Base-by-base conservation (phyloP, 2,888 invertebrate genomes). In the Empis stercorea region DNA sequence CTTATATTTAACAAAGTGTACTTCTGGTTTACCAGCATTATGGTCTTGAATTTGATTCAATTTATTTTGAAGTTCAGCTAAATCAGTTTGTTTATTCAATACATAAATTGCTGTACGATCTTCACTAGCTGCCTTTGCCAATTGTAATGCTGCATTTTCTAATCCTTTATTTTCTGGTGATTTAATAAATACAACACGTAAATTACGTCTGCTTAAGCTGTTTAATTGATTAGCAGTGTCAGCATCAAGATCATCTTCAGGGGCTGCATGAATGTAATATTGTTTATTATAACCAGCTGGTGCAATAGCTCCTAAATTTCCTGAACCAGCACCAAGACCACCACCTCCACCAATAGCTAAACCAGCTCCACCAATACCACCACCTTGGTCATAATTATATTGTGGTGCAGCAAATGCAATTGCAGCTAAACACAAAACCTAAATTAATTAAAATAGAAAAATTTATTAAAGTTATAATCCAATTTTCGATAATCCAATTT, bases 71-170 rank as follows among this genome's bases (percentile, higher is more conserved):
- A 59, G 48, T 48, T 58, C 59, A 1, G 52, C 53, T 6, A 59
- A 54, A n/a, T 59, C 59, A 5, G 59, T 52, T 49, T 59, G 59
- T 41, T 59, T 59, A 55, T 57, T 59, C 13, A 65, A 58, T 20
- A 65, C 65, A 53, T 66, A 65, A 45, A 65, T 63, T 43, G 65
- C 64, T 9, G 63, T 58, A 36, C 62, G 61, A 55, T 62, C 62
- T 41, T 63, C 63, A 42, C 61, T 61, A 1, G 58, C 57, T 48
- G 57, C 55, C 39, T 55, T 59, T 15, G 59, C 60, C 41, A 59
- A 46, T n/a, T 52, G 51, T 38, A 59, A 45, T 11, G 59, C 60
- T n/a, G 59, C 60, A 49, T 59, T 41, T 48, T 60, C 60, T 44
- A 59, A 40, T 0, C 57, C 59, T 41, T 48, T 48, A 52, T 59